A percentile compares a stretch with the other conserved stretches of the same genome.
Conservation (phyloP, 2,113 vertebrate genomes). For the Psophia crepitans region DNA sequence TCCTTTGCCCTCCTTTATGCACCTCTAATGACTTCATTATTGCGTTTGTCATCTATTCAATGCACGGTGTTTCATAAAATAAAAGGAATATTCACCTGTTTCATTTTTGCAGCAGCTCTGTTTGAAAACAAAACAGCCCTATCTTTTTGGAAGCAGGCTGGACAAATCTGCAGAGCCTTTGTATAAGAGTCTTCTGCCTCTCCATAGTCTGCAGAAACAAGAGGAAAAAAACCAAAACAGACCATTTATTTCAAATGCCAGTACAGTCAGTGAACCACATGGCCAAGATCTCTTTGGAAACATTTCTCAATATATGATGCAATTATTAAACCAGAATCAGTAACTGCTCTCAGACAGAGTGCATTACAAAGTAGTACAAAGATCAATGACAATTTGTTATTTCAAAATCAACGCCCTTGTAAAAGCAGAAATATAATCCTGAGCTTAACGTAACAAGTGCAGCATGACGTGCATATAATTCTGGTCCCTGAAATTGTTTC, state of each 20-base stretch:
- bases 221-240: not conserved
- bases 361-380: not conserved
- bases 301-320: not conserved
- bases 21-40: not conserved
- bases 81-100: slow-evolving; percentile 74
- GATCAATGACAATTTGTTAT: not conserved
- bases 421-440: not conserved
- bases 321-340: not conserved
- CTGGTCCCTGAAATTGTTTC: not conserved
- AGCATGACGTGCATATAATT: not conserved
- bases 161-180: slow-evolving; percentile 78
- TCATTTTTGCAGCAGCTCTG: slow-evolving; percentile 86
- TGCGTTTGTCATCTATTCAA: not conserved
- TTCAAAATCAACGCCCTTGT: not conserved
- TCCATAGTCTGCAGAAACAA: slow-evolving; percentile 73
- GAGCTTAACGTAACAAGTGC: not conserved
- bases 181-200: slow-evolving; percentile 82
- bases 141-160: slow-evolving; percentile 81
- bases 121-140: slow-evolving; percentile 87
- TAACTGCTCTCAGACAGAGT: not conserved
- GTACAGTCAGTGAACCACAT: not conserved
- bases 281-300: not conserved
- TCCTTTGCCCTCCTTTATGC: not conserved
- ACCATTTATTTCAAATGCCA: not conserved
- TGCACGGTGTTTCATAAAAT: not conserved